phyloP scores from a whole-genome alignment of 2,797 vertebrate genomes.

The Sebastes steindachneri region DNA sequence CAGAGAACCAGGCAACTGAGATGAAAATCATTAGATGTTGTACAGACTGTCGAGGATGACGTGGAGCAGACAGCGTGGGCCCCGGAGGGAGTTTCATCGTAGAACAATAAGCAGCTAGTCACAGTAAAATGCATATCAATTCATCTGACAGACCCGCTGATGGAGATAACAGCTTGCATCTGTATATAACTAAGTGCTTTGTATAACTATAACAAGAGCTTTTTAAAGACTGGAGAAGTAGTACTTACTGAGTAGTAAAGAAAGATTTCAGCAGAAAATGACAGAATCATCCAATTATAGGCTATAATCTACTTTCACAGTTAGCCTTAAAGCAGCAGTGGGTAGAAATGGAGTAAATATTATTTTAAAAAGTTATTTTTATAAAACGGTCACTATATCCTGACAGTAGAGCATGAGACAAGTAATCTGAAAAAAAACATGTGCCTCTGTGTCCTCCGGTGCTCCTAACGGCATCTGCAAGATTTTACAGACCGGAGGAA shows the following conservation, averaged over 20 bases:
- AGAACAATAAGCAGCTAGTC: constrained; percentile 62
- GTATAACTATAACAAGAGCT: constrained; percentile 10
- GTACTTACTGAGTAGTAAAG: not conserved
- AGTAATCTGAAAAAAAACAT: too few species aligned
- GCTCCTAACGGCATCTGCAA: too few species aligned
- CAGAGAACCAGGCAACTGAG: constrained; percentile 42
- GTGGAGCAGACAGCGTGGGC: constrained; percentile 44
- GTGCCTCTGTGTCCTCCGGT: too few species aligned
- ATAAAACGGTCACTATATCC: too few species aligned
- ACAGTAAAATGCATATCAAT: constrained; percentile 59
- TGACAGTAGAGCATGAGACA: too few species aligned
- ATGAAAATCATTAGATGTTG: constrained; percentile 63
- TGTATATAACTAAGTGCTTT: constrained; percentile 38
- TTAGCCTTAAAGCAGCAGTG: not conserved
- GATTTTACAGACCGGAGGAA: too few species aligned
- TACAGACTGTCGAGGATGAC: constrained; percentile 46
- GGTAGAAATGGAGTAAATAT: too few species aligned
- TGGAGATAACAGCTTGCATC: constrained; percentile 54
- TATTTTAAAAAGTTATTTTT: too few species aligned
- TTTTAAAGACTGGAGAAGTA: constrained; percentile 17
- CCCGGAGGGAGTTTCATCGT: constrained; percentile 36
- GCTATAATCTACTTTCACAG: not conserved
- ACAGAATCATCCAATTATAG: not conserved
- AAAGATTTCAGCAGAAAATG: not conserved
- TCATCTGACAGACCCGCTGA: constrained; percentile 48